Evolutionary conservation across 2,888 invertebrate species (phyloP).

Genomic region (Microplitis manilae): DNA sequence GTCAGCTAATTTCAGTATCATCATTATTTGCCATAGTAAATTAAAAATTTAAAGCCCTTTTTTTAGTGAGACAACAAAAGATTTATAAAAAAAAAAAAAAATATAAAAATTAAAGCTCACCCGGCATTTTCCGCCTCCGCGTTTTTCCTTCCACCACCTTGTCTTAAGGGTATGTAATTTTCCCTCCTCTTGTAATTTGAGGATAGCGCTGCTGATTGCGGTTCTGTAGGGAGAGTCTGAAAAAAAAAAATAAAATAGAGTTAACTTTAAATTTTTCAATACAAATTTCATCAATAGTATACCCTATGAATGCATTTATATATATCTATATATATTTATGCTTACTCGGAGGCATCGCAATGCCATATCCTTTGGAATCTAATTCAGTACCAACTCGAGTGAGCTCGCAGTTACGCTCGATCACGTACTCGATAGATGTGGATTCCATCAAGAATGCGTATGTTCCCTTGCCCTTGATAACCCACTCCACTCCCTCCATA

Average conservation of each 20-base stretch:
- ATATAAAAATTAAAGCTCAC: slow-evolving; percentile 72
- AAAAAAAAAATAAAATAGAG: slow-evolving; percentile 42
- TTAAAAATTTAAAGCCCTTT: too few relatives aligned
- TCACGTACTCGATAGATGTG: slow-evolving; percentile 92
- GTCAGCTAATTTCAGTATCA: too few relatives aligned
- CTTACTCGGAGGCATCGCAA: slow-evolving; percentile 92
- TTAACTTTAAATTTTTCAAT: not conserved
- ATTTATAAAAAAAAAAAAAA: slow-evolving; percentile 6
- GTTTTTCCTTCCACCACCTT: slow-evolving; percentile 97
- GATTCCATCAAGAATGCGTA: slow-evolving; percentile 99
- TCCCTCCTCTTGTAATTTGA: slow-evolving; percentile 96
- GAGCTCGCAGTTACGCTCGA: slow-evolving; percentile 88
- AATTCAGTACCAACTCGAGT: slow-evolving; percentile 86
- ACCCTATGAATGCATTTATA: not conserved
- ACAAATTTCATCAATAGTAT: slow-evolving; percentile 7
- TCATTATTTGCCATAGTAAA: too few relatives aligned
- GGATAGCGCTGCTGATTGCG: slow-evolving; percentile 93
- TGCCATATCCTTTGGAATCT: slow-evolving; percentile 94
- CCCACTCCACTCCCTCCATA: slow-evolving; percentile 89
- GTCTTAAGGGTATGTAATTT: slow-evolving; percentile 93
- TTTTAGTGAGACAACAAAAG: not conserved
- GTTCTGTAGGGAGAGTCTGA: slow-evolving; percentile 94
- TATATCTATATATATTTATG: slow-evolving; percentile 53
- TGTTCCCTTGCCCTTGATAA: slow-evolving; percentile 81
- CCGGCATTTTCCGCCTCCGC: slow-evolving; percentile 89